phyloP scores from a whole-genome alignment of 2,113 vertebrate genomes.

The Entosphenus tridentatus region DNA sequence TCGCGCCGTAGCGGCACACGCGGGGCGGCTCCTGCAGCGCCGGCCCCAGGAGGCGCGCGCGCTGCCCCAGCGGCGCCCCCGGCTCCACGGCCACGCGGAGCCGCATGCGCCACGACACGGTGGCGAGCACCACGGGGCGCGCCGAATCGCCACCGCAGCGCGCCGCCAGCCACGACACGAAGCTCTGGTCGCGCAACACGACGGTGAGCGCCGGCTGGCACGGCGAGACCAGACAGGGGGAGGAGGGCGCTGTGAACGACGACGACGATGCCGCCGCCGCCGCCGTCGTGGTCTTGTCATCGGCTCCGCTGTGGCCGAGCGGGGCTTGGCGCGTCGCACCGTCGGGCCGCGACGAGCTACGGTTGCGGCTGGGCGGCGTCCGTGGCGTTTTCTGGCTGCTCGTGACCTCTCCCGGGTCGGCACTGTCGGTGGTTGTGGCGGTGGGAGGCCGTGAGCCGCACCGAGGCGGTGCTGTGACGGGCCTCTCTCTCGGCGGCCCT shows the following conservation, averaged over 20 bases:
- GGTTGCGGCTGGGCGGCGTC: no score
- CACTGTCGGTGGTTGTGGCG: no score
- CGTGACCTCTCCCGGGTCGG: no score
- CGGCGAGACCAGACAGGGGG: background rate
- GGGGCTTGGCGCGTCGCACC: no score
- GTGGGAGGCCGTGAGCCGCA: no score
- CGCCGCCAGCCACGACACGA: slow-evolving; percentile 88
- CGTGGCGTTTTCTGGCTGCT: no score
- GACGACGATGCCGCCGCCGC: no score
- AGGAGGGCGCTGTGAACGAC: background rate
- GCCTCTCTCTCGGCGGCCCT: no score
- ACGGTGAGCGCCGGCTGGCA: slow-evolving; percentile 42
- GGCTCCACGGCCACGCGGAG: slow-evolving; percentile 67
- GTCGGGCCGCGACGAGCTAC: no score
- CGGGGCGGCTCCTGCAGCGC: slow-evolving; percentile 59
- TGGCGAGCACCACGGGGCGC: background rate
- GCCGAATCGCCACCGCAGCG: slow-evolving; percentile 32
- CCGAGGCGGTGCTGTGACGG: no score
- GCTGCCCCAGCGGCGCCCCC: slow-evolving; percentile 43
- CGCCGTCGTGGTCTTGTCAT: no score
- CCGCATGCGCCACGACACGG: slow-evolving; percentile 55
- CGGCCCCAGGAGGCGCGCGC: slow-evolving; percentile 53
- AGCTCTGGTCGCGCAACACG: slow-evolving; percentile 84
- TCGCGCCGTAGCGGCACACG: slow-evolving; percentile 17
- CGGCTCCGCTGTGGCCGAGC: no score